A percentile compares a stretch with the other conserved stretches of the same genome.
phyloP scores from a whole-genome alignment of 2,797 vertebrate genomes.

The Enteromius viviparus region DNA sequence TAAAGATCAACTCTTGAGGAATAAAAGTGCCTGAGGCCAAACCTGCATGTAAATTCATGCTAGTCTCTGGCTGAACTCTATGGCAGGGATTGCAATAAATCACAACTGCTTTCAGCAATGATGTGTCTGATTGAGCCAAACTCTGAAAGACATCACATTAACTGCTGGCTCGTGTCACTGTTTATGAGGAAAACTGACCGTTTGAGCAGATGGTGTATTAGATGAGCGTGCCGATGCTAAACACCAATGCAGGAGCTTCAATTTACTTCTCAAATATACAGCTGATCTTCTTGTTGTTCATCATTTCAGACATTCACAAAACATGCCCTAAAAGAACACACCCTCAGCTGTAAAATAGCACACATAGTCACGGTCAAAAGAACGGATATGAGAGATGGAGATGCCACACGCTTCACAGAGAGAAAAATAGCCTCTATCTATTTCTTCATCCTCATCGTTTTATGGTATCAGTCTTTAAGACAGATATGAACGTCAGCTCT shows the following conservation, averaged over 20 bases:
- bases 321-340: not conserved
- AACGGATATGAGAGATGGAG: not conserved
- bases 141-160: conserved; percentile 17
- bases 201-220: conserved; percentile 31
- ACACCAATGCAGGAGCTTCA: not conserved
- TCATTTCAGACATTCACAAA: not conserved
- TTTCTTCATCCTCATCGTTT: conserved; percentile 51
- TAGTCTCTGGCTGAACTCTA: not conserved
- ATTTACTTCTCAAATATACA: not conserved
- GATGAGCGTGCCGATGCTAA: conserved; percentile 11
- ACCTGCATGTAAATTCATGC: not conserved
- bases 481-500: conserved; percentile 77
- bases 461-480: conserved; percentile 77
- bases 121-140: conserved; percentile 2
- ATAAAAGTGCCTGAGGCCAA: not conserved
- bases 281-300: not conserved
- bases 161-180: not conserved
- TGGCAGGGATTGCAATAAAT: not conserved
- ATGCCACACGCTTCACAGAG: not conserved
- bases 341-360: not conserved
- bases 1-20: not conserved
- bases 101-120: not conserved
- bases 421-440: conserved; percentile 51
- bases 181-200: conserved; percentile 9
- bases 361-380: not conserved